Percentiles rank a stretch among this genome's conserved stretches.
These are phyloP conservation scores for Coleophora flavipennella DNA, from an alignment of 2,888 invertebrate genomes.

Conservation along the genomic window DNA sequence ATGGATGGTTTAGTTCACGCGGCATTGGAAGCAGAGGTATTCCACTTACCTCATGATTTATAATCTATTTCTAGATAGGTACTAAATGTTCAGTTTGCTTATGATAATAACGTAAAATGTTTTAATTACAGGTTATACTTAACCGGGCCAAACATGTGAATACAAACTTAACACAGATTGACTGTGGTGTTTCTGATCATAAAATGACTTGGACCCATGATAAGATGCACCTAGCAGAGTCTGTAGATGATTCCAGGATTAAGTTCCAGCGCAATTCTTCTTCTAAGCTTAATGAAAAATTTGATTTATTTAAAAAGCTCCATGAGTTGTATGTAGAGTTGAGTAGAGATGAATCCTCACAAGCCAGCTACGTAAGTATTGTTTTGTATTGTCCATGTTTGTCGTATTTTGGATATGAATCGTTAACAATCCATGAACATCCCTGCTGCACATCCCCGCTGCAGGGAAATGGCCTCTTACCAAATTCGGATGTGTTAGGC, in stretches of 20 bases:
- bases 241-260: slow-evolving; percentile 64
- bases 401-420: too few relatives aligned
- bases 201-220: slow-evolving; percentile 71
- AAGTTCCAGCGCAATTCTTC: slow-evolving; percentile 60
- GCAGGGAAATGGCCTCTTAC: too few relatives aligned
- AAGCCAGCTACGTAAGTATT: slow-evolving; percentile 58
- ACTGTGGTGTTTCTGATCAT: slow-evolving; percentile 64
- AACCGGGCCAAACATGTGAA: slow-evolving; percentile 68
- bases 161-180: slow-evolving; percentile 56
- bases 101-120: slow-evolving; percentile 14
- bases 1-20: slow-evolving; percentile 74
- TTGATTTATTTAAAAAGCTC: slow-evolving; percentile 66
- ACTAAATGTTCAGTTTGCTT: slow-evolving; percentile 8
- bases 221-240: slow-evolving; percentile 64
- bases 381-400: too few relatives aligned
- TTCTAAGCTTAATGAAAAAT: slow-evolving; percentile 51
- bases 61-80: slow-evolving; percentile 21
- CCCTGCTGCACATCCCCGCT: too few relatives aligned
- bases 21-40: slow-evolving; percentile 72
- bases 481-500: too few relatives aligned
- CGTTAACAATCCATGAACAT: too few relatives aligned
- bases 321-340: slow-evolving; percentile 65
- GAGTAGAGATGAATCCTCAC: slow-evolving; percentile 58
- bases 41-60: slow-evolving; percentile 40
- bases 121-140: slow-evolving; percentile 56